phyloP scores from a whole-genome alignment of 2,888 invertebrate genomes.

The Noctua comes region DNA sequence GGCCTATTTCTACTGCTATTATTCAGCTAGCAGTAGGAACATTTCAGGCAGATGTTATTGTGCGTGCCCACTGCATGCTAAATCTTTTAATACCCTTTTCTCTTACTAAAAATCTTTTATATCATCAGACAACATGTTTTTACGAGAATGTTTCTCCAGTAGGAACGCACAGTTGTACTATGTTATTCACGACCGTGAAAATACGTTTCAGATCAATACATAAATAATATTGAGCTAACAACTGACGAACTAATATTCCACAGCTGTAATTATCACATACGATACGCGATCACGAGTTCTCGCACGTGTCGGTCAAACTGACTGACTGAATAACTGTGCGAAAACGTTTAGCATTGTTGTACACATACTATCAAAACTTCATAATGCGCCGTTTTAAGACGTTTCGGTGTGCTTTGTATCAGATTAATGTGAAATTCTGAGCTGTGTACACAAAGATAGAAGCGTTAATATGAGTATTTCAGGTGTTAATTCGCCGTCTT shows the following conservation, averaged over 20 bases:
- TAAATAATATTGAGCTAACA: conserved; percentile 9
- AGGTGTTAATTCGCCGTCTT: background rate
- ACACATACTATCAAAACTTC: conserved; percentile 12
- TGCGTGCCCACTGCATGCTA: background rate
- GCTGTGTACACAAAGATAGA: background rate
- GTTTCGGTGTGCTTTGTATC: background rate
- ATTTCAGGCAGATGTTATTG: background rate
- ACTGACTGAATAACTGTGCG: conserved; percentile 25
- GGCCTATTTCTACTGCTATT: background rate
- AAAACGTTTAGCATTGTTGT: conserved; percentile 45
- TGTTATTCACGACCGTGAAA: background rate
- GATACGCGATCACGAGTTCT: conserved; percentile 44
- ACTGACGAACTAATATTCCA: conserved; percentile 34
- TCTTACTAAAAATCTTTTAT: background rate
- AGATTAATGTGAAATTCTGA: background rate
- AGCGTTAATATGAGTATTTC: background rate
- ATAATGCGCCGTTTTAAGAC: conserved; percentile 19
- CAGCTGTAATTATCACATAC: conserved; percentile 31
- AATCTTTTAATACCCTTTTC: background rate
- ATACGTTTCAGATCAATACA: conserved; percentile 1
- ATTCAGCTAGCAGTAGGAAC: background rate
- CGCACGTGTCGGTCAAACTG: conserved; percentile 34
- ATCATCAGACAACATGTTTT: background rate
- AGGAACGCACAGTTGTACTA: background rate
- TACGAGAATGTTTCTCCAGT: background rate